Evolutionary conservation across 2,797 vertebrate species (phyloP).

Genomic region (Vipera latastei): DNA sequence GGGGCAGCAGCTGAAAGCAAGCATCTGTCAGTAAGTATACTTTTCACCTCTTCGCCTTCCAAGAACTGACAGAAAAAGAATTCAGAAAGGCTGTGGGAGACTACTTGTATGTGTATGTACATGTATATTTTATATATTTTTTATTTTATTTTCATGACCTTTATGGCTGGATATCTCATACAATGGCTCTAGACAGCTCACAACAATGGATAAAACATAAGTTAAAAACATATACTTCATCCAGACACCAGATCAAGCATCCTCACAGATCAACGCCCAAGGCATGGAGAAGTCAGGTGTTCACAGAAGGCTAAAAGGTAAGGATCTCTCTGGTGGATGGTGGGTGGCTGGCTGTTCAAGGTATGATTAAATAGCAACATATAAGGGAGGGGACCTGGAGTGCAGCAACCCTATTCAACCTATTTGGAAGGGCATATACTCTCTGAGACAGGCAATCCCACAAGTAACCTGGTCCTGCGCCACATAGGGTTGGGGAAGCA

Average conservation of each 20-base stretch:
- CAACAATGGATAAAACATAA: neutral
- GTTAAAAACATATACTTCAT: neutral
- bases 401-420: neutral
- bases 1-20: slow-evolving; percentile 70
- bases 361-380: neutral
- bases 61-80: neutral
- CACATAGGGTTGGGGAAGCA: neutral
- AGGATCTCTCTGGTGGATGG: neutral
- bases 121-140: neutral
- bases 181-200: neutral
- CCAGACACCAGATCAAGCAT: neutral
- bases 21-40: neutral
- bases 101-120: neutral
- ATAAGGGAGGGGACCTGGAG: neutral
- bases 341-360: neutral
- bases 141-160: neutral
- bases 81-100: neutral
- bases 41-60: neutral
- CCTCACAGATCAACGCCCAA: neutral
- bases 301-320: neutral
- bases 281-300: neutral
- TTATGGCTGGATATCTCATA: neutral
- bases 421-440: neutral
- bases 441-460: neutral
- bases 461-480: neutral